A percentile compares a stretch with the other conserved stretches of the same genome.
Conservation (phyloP, 1,140 invertebrate species). For the Meloidogyne chitwoodi region DNA sequence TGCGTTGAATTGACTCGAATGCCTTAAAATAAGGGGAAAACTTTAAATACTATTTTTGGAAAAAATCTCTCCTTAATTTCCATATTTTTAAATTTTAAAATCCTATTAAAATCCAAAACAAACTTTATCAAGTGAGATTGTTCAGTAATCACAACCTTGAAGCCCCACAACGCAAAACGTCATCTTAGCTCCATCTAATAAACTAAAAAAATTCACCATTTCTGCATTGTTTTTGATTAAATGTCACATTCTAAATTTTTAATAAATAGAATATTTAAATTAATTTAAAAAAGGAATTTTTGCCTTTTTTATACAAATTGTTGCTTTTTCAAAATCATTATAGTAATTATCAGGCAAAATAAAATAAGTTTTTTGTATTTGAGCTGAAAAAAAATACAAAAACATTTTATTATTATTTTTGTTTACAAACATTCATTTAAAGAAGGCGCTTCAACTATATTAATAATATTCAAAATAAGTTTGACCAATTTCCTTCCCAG, state of each 20-base stretch:
- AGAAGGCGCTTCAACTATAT: constrained; percentile 59
- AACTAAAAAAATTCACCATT: no score
- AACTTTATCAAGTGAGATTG: constrained; percentile 5
- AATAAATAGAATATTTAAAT: no score
- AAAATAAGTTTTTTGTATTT: constrained; percentile 53
- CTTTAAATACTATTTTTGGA: no score
- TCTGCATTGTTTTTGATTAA: no score
- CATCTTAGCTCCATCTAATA: no score
- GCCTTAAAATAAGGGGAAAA: neutral
- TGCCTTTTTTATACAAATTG: constrained; percentile 58
- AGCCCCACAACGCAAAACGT: constrained; percentile 13
- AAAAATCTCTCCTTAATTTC: no score
- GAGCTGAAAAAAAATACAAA: constrained; percentile 20
- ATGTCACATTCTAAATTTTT: no score
- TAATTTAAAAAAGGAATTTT: no score
- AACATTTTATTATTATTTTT: neutral
- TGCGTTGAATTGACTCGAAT: constrained; percentile 10
- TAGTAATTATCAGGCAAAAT: constrained; percentile 54
- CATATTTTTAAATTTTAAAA: no score
- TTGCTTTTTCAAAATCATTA: constrained; percentile 50
- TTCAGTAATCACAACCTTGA: constrained; percentile 23
- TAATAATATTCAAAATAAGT: no score
- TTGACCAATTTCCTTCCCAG: no score
- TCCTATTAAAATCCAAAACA: neutral
- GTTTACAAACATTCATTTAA: neutral